phyloP scores from a whole-genome alignment of 2,113 vertebrate genomes.

The Okapia johnstoni region DNA sequence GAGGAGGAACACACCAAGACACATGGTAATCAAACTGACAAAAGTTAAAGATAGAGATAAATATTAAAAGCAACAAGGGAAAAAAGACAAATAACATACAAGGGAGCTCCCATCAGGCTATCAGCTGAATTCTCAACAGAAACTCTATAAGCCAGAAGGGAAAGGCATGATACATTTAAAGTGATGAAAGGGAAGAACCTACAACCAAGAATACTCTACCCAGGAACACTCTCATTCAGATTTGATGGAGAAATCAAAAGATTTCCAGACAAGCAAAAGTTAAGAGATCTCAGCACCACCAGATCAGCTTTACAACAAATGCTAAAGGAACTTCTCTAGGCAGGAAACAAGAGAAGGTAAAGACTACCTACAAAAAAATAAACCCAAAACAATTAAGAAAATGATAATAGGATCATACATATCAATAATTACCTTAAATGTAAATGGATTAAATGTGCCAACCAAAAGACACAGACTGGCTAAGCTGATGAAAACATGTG shows the following conservation, averaged over 20 bases:
- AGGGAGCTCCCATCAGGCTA: neutral
- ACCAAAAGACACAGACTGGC: neutral
- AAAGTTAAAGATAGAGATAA: neutral
- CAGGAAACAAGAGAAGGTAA: neutral
- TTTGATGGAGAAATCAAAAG: neutral
- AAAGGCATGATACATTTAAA: neutral
- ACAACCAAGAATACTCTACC: neutral
- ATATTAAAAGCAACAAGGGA: neutral
- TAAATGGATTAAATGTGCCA: neutral
- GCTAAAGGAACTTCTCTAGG: neutral
- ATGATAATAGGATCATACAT: neutral
- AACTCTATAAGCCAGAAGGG: neutral
- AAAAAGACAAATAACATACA: neutral
- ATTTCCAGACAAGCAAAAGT: neutral
- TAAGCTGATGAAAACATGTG: neutral
- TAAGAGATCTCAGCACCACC: neutral
- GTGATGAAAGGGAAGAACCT: neutral
- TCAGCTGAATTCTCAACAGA: neutral
- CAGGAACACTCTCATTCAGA: neutral
- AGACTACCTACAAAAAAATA: neutral
- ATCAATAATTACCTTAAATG: neutral
- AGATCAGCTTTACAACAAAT: neutral
- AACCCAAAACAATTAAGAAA: neutral
- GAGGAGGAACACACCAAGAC: neutral
- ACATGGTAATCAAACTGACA: neutral